Conservation (phyloP, 2,888 invertebrate genomes). For the Sinelater perroti region DNA sequence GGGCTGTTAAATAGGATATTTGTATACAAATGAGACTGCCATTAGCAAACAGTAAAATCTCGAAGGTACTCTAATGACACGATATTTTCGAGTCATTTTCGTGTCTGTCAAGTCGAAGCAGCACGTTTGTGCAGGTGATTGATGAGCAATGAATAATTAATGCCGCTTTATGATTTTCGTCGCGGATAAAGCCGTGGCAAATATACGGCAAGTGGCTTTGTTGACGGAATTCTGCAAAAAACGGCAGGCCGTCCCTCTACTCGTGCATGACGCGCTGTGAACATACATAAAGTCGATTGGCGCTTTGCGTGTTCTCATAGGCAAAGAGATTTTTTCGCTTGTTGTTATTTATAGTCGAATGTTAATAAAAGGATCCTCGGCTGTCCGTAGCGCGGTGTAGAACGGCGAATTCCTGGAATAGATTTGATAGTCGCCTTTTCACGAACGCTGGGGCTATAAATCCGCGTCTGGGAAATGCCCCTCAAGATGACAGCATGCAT, state of each 20-base stretch:
- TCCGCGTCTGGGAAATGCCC: constrained; percentile 33
- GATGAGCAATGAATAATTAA: constrained; percentile 18
- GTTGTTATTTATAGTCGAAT: no score
- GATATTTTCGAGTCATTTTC: constrained; percentile 16
- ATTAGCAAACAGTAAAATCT: not conserved
- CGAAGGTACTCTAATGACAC: constrained; percentile 1
- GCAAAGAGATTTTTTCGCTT: no score
- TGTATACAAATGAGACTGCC: constrained; percentile 3
- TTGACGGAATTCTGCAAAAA: no score
- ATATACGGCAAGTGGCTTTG: no score
- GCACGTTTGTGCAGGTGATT: constrained; percentile 12
- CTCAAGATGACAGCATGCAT: constrained; percentile 44
- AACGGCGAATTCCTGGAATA: constrained; percentile 24
- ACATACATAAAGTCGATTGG: no score
- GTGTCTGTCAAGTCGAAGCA: constrained; percentile 7
- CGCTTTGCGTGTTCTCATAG: no score
- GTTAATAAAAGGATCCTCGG: no score
- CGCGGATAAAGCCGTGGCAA: no score
- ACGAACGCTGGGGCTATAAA: constrained; percentile 28
- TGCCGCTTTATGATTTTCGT: no score
- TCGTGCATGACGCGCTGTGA: no score
- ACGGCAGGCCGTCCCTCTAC: no score
- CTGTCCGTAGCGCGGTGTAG: constrained; percentile 2
- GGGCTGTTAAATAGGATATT: no score
- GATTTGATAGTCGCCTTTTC: constrained; percentile 29